Conservation (phyloP, 2,797 vertebrate species). For the Pseudochirops corinnae region DNA sequence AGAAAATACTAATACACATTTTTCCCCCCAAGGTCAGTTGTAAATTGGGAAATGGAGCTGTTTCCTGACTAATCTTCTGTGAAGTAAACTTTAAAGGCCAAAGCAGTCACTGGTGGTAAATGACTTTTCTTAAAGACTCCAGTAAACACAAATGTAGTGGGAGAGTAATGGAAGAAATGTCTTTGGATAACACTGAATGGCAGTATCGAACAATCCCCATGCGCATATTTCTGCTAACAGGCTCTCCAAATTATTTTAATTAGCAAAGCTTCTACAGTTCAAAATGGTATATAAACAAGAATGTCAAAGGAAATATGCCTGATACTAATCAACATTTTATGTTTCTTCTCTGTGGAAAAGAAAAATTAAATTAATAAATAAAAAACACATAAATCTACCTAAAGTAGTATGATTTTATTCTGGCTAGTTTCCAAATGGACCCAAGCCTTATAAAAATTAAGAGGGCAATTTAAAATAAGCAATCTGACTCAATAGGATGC, state of each 20-base stretch:
- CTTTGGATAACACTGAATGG: constrained; percentile 28
- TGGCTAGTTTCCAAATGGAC: constrained; percentile 61
- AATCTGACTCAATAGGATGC: constrained; percentile 39
- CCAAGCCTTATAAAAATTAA: constrained; percentile 60
- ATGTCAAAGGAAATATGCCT: not conserved
- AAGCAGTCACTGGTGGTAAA: constrained; percentile 39
- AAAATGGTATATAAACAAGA: constrained; percentile 60
- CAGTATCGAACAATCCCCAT: constrained; percentile 54
- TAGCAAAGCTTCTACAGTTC: constrained; percentile 44
- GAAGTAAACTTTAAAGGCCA: constrained; percentile 66
- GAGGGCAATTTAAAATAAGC: constrained; percentile 61
- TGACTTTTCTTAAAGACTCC: constrained; percentile 46
- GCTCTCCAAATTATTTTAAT: constrained; percentile 68
- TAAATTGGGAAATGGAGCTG: constrained; percentile 62
- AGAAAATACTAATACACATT: constrained; percentile 41
- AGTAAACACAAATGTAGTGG: constrained; percentile 60
- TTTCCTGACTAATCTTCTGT: constrained; percentile 73
- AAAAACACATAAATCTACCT: not conserved
- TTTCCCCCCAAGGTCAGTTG: constrained; percentile 53
- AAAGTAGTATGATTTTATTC: constrained; percentile 59
- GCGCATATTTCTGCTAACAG: constrained; percentile 46
- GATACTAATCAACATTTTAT: not conserved
- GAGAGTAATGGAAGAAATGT: constrained; percentile 32
- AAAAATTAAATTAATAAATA: constrained; percentile 63
- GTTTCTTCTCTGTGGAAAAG: constrained; percentile 41